Evolutionary conservation across 1,140 invertebrate genomes (phyloP).

Genomic region (Papilio polyxenes): DNA sequence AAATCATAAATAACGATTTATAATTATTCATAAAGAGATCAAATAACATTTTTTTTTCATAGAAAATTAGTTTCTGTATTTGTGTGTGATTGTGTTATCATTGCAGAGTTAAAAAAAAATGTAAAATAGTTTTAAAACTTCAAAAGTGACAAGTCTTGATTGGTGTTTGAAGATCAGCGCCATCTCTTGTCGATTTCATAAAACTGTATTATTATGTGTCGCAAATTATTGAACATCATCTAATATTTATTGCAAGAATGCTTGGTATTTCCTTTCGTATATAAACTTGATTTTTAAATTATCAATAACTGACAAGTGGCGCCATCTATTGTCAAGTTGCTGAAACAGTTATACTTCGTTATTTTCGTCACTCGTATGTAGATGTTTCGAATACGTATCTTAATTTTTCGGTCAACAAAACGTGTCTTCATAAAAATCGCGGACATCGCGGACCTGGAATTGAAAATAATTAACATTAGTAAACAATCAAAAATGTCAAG

Average conservation of each 20-base stretch:
- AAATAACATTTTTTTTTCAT: conserved; percentile 57
- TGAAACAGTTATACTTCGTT: conserved; percentile 40
- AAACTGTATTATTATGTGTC: too few species aligned
- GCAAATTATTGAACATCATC: neutral
- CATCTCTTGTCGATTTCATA: neutral
- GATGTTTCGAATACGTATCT: conserved; percentile 42
- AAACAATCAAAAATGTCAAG: conserved; percentile 37
- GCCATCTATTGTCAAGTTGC: neutral
- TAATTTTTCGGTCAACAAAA: conserved; percentile 46
- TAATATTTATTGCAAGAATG: neutral
- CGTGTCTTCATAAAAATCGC: conserved; percentile 41
- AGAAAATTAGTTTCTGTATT: conserved; percentile 48
- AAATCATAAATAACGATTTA: conserved; percentile 69
- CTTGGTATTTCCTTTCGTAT: neutral
- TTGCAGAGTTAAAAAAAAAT: neutral
- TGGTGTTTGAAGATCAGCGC: neutral
- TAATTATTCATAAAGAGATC: conserved; percentile 67
- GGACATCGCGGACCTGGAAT: conserved; percentile 56
- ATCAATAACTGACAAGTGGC: neutral
- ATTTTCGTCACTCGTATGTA: conserved; percentile 35
- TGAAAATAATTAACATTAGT: conserved; percentile 36
- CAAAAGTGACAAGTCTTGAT: neutral
- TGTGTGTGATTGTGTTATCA: neutral
- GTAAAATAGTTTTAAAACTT: neutral
- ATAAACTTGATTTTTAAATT: neutral